phyloP scores from a whole-genome alignment of 1,140 invertebrate species.

The Drosophila simulans region DNA sequence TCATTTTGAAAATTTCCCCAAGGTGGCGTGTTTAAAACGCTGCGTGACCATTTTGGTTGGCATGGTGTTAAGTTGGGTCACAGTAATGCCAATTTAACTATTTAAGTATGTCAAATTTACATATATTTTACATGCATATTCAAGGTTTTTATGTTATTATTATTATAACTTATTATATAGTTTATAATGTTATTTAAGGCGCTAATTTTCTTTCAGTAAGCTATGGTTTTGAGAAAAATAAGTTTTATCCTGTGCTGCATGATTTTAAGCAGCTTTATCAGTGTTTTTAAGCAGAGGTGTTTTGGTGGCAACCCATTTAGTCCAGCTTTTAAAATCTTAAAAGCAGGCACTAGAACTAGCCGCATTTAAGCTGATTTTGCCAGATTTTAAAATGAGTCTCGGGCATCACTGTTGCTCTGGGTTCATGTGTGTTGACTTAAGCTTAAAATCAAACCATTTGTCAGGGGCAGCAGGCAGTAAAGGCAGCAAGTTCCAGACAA shows the following conservation, averaged over 20 bases:
- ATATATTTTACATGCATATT: neutral
- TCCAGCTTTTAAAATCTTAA: no score
- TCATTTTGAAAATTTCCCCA: conserved; percentile 81
- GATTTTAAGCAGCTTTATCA: neutral
- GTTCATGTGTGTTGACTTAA: conserved; percentile 61
- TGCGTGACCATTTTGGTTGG: conserved; percentile 16
- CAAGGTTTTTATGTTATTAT: no score
- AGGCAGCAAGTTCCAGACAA: conserved; percentile 62
- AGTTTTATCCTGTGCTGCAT: neutral
- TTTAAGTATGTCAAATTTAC: neutral
- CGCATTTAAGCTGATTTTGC: neutral
- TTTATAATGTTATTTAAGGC: neutral
- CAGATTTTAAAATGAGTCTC: conserved; percentile 9
- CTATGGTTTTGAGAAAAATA: neutral
- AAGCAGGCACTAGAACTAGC: neutral
- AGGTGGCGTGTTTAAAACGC: conserved; percentile 69
- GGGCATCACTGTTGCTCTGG: conserved; percentile 17
- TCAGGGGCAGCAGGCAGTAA: conserved; percentile 46
- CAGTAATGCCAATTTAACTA: conserved; percentile 7
- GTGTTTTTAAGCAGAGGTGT: neutral
- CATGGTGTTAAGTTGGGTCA: conserved; percentile 24
- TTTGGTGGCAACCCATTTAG: neutral
- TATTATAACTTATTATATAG: no score
- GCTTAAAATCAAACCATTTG: conserved; percentile 81
- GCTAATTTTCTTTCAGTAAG: neutral